Percentiles rank a stretch among this genome's conserved stretches.
Evolutionary conservation across 1,140 invertebrate species (phyloP).

Genomic region (Delia radicum): DNA sequence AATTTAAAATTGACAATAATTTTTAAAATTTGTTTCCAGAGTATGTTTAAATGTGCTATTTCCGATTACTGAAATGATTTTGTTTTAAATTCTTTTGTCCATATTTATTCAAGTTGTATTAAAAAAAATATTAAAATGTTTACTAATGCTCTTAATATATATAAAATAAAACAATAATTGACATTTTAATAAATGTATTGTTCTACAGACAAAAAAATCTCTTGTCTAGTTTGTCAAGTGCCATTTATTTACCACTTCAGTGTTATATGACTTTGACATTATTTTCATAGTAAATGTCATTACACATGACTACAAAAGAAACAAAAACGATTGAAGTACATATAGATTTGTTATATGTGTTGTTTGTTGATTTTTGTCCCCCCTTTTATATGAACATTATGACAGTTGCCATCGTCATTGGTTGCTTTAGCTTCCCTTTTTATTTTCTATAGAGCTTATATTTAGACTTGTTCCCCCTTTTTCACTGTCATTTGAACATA

Average conservation of each 20-base stretch:
- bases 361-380: not conserved
- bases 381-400: not conserved
- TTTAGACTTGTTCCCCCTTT: not conserved
- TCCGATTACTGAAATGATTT: too few relatives aligned
- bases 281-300: slow-evolving; percentile 12
- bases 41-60: too few relatives aligned
- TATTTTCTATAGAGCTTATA: not conserved
- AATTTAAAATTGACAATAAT: too few relatives aligned
- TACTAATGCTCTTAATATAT: too few relatives aligned
- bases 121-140: too few relatives aligned
- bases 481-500: not conserved
- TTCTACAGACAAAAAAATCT: too few relatives aligned
- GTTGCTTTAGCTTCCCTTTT: not conserved
- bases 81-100: too few relatives aligned
- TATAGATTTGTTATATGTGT: not conserved
- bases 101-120: too few relatives aligned
- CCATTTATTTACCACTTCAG: not conserved
- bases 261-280: slow-evolving; percentile 2
- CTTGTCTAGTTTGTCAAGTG: not conserved
- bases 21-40: too few relatives aligned
- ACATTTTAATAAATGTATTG: too few relatives aligned
- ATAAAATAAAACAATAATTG: too few relatives aligned
- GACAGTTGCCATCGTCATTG: slow-evolving; percentile 8
- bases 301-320: slow-evolving; percentile 7
- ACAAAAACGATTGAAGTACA: slow-evolving; percentile 7